Evolutionary conservation across 37 sponge, comb jelly and placozoan species (phyloP), one percentile per base, ranked within the genome.

Genomic region (Halisarca cf. caerulea): DNA sequence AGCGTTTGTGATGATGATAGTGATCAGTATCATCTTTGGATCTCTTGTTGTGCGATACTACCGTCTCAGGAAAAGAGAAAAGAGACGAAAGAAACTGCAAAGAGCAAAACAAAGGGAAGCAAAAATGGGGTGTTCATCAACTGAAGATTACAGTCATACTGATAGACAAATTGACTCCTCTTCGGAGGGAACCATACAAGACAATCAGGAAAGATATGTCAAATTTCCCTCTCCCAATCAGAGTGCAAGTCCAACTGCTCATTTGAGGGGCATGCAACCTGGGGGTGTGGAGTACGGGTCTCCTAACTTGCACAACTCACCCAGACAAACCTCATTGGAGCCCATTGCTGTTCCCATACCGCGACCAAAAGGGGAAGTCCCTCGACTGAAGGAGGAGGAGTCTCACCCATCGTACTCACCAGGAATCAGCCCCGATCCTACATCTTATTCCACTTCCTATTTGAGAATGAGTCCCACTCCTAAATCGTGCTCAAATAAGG

Each of bases 11-110:
- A 1, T 74, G 45, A n/a, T 41, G 20, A 37, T 40, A 4, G 77
- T 74, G 21, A 23, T 74, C 36, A 38, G 77, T 8, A 74, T 41
- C 20, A 37, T 74, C 15, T 37, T 4, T 6, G 77, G 24, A 9
- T 37, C 77, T 43, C 24, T 74, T n/a, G 25, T 74, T 4, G 77
- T 74, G 3, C 42, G 77, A 9, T 74, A 38, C 77, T 40, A 74
- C 15, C 42, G 77, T 6, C 77, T 74, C 15, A 39, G 24, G 1
- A 17, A 74, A 38, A 40, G 44, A 24, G 77, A 74, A 2, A 40
- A 24, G 15, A 37, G 45, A 9, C 8, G 77, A 37, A 36, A 23
- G 24, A n/a, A 74, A 37, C 64, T 62, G 5, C 25, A 62, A 62
- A 62, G 15, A 62, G 64, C 30, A 62, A 62, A n/a, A n/a, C 25